Conservation (phyloP, 1,140 invertebrate species). For the Batillaria attramentaria region DNA sequence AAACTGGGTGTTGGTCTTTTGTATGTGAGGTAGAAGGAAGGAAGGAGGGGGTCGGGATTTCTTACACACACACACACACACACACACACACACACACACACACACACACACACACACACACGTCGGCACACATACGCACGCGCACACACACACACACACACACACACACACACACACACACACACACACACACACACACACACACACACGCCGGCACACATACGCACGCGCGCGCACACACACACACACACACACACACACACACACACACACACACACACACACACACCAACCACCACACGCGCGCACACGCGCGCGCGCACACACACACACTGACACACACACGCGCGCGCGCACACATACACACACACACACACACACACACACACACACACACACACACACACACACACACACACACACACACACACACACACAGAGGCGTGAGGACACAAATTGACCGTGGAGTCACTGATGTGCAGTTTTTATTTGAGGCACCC, state of each 20-base stretch:
- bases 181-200: neutral
- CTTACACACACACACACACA: too few relatives aligned
- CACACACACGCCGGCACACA: neutral
- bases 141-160: neutral
- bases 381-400: too few relatives aligned
- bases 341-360: neutral
- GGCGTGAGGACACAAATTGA: neutral
- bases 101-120: neutral
- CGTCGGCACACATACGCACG: neutral
- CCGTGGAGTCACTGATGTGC: too few relatives aligned
- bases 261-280: constrained; percentile 5
- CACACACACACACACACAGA: neutral
- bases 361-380: too few relatives aligned
- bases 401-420: constrained; percentile 5
- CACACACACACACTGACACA: neutral
- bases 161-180: neutral
- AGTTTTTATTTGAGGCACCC: too few relatives aligned
- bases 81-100: neutral
- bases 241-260: neutral
- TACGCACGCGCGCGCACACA: neutral
- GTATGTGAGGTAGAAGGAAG: too few relatives aligned
- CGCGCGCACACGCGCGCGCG: constrained; percentile 1
- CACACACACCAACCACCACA: neutral
- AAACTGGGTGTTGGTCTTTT: too few relatives aligned
- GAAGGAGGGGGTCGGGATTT: too few relatives aligned